Base-by-base conservation (phyloP, 2,113 vertebrate genomes). In the Casuarius casuarius region DNA sequence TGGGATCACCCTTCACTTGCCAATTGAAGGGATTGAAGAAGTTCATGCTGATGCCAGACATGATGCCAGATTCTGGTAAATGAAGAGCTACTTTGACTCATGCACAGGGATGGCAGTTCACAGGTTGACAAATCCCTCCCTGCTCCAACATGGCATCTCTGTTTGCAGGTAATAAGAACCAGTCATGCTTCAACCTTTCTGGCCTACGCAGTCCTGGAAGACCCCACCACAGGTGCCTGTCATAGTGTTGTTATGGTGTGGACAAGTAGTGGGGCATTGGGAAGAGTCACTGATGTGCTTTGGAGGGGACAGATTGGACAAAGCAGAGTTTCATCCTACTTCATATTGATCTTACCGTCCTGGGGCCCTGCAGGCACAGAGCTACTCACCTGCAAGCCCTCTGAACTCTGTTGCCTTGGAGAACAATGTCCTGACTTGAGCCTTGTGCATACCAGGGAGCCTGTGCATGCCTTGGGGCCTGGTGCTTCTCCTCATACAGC, bases 391-490 rank as follows among this genome's bases (percentile, higher is more conserved):
- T 29, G 23, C 19, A 61, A 81, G 65, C 13, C 31, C n/a, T 25
- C 54, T 77, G 48, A 19, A 52, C n/a, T 46, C 25, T 52, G 22
- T 72, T 58, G 48, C 54, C 1, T 8, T 17, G n/a, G 33, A 59
- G 28, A 20, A 12, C 1, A 1, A 21, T 12, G 17, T 16, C 35
- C 19, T 66, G 51, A 17, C 62, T 20, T 10, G 38, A 66, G 35
- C 35, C 51, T 65, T 19, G 22, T 25, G 8, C 10, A 1, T 2
- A 5, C 31, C 16, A 3, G 6, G 19, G 35, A 49, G 59, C 13
- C 22, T 16, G 28, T 5, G 0, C 7, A 26, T 49, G 12, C 44
- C 42, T 61, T 0, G 0, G 54, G 22, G 25, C n/a, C 1, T 1
- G 38, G 42, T 49, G 65, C 29, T 66, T 28, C 35, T 33, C 40